phyloP scores from a whole-genome alignment of 2,888 invertebrate species.

The Choristoneura rosaceana region DNA sequence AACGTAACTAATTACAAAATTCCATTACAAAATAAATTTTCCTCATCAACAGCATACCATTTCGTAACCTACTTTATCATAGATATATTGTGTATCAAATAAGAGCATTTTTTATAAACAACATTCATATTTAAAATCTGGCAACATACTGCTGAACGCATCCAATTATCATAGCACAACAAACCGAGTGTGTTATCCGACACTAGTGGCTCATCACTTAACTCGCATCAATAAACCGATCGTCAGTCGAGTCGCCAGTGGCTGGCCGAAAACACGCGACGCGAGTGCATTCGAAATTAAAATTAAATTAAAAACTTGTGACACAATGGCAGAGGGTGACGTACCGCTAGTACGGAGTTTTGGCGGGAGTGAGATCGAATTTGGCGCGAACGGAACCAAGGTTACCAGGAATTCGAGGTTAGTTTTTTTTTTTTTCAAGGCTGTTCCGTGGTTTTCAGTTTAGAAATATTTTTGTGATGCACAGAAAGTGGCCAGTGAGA shows the following conservation, averaged over 20 bases:
- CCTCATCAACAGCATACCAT: neutral
- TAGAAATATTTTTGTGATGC: conserved; percentile 8
- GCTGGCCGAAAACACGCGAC: conserved; percentile 46
- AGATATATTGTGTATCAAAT: no score
- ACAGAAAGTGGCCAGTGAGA: neutral
- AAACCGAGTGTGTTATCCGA: conserved; percentile 66
- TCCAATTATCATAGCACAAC: conserved; percentile 78
- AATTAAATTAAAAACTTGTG: conserved; percentile 27
- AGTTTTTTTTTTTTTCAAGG: conserved; percentile 49
- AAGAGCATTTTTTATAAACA: neutral
- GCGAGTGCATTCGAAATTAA: conserved; percentile 23
- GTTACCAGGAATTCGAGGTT: conserved; percentile 77
- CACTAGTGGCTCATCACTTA: conserved; percentile 59
- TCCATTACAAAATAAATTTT: neutral
- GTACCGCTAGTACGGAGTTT: conserved; percentile 78
- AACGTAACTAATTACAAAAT: neutral
- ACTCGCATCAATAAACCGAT: conserved; percentile 77
- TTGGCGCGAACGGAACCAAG: conserved; percentile 71
- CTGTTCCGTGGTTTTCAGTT: conserved; percentile 13
- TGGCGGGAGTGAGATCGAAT: conserved; percentile 76
- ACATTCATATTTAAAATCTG: neutral
- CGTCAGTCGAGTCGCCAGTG: conserved; percentile 64
- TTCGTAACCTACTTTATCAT: neutral
- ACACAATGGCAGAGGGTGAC: conserved; percentile 76
- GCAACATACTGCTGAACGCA: conserved; percentile 55